Evolutionary conservation across 1,140 invertebrate genomes (phyloP).

Genomic region (Drosophila leontia): DNA sequence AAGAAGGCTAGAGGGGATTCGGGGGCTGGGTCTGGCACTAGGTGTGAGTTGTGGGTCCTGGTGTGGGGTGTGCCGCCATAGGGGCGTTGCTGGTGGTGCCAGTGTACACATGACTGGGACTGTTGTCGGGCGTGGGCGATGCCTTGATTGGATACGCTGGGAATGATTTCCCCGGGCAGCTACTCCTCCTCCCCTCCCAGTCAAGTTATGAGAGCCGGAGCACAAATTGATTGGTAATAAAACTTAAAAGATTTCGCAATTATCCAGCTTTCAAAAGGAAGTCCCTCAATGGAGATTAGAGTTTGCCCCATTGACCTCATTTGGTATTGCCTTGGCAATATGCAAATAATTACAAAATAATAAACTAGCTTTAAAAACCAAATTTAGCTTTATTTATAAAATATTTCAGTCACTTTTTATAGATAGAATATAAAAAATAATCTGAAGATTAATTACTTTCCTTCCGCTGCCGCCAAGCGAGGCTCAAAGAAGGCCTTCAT

Average conservation of each 20-base stretch:
- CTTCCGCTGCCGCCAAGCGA: not conserved
- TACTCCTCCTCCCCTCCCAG: not conserved
- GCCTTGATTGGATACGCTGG: slow-evolving; percentile 68
- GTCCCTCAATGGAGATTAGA: not conserved
- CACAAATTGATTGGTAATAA: slow-evolving; percentile 30
- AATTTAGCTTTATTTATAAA: fast-evolving
- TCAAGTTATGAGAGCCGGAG: slow-evolving; percentile 15
- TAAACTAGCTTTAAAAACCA: too few relatives aligned
- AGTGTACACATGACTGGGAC: slow-evolving; percentile 54
- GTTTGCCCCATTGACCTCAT: not conserved
- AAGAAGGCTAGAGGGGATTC: slow-evolving; percentile 34
- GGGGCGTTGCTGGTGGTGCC: slow-evolving; percentile 33
- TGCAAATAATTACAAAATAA: not conserved
- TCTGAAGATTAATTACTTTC: not conserved
- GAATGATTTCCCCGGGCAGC: slow-evolving; percentile 34
- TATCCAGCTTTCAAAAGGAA: not conserved
- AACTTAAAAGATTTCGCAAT: slow-evolving; percentile 25
- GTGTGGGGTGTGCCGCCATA: slow-evolving; percentile 13
- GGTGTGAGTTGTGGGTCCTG: not conserved
- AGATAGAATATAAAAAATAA: not conserved
- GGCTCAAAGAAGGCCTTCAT: slow-evolving; percentile 5
- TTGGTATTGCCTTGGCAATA: not conserved
- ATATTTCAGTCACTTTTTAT: not conserved
- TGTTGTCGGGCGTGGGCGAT: slow-evolving; percentile 51
- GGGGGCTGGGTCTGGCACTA: not conserved